A percentile compares a stretch with the other conserved stretches of the same genome.
Evolutionary conservation across 1,140 invertebrate species (phyloP).

Genomic region (Parasteatoda tepidariorum): DNA sequence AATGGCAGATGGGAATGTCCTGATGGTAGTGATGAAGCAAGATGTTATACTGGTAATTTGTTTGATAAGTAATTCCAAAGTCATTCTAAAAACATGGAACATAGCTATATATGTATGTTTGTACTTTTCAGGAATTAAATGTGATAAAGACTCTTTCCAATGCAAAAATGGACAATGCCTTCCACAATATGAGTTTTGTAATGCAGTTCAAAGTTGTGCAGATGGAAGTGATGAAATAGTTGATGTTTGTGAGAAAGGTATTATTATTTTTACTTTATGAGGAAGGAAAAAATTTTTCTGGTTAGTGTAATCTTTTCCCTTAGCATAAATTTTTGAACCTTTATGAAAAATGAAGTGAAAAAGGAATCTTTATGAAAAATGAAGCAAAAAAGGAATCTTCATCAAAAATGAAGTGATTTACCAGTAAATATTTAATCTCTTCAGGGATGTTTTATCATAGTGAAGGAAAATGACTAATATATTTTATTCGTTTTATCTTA

Average conservation of each 20-base stretch:
- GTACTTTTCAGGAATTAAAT: slow-evolving; percentile 59
- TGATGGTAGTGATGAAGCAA: slow-evolving; percentile 82
- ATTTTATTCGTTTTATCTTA: too few relatives aligned
- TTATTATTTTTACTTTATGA: not conserved
- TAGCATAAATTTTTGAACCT: not conserved
- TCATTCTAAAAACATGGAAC: not conserved
- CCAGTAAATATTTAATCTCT: too few relatives aligned
- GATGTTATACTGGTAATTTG: slow-evolving; percentile 72
- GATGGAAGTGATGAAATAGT: slow-evolving; percentile 87
- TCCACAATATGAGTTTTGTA: slow-evolving; percentile 90
- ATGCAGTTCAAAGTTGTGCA: slow-evolving; percentile 84
- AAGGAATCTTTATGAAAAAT: too few relatives aligned
- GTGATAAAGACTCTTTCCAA: slow-evolving; percentile 73
- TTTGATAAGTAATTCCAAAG: not conserved
- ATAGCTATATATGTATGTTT: not conserved
- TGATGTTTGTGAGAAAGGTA: slow-evolving; percentile 74
- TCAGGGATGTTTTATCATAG: too few relatives aligned
- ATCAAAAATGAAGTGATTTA: too few relatives aligned
- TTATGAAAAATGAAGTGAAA: too few relatives aligned
- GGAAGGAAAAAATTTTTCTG: not conserved
- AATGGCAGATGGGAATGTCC: slow-evolving; percentile 83
- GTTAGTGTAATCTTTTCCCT: not conserved
- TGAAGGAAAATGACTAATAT: too few relatives aligned
- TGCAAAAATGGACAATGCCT: slow-evolving; percentile 86
- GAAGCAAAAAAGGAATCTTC: too few relatives aligned